Conservation (phyloP, 2,113 vertebrate species). For the Cavia aperea region DNA sequence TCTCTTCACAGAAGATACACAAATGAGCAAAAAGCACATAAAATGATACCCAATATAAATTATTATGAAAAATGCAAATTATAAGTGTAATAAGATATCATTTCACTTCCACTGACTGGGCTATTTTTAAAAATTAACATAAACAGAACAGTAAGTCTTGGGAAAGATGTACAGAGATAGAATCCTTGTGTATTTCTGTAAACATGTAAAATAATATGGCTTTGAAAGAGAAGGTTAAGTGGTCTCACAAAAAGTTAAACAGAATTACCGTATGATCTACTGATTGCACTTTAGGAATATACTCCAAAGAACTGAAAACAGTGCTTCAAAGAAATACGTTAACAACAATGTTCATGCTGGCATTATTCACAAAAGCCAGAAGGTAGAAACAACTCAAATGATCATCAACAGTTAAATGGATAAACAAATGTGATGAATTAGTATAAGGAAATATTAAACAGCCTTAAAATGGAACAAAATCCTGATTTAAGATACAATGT, state of each 20-base stretch:
- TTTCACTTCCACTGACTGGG: neutral
- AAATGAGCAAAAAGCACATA: neutral
- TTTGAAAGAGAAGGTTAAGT: neutral
- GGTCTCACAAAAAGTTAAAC: neutral
- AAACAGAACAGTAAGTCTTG: neutral
- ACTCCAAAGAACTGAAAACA: neutral
- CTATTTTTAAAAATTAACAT: neutral
- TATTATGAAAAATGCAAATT: constrained; percentile 26
- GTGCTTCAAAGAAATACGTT: neutral
- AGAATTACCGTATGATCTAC: neutral
- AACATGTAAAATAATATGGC: neutral
- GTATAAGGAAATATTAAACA: neutral
- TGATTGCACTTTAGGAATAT: constrained; percentile 12
- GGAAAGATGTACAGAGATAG: neutral
- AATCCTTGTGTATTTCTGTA: neutral
- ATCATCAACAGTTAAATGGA: neutral
- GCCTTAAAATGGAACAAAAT: neutral
- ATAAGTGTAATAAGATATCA: neutral
- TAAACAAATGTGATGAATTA: neutral
- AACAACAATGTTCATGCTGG: neutral
- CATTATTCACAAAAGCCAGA: neutral
- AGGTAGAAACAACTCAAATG: neutral
- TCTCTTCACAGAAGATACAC: neutral
- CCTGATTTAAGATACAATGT: neutral
- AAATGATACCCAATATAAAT: neutral